Base-by-base conservation (phyloP, 1,140 invertebrate species). In the Cyclina sinensis region DNA sequence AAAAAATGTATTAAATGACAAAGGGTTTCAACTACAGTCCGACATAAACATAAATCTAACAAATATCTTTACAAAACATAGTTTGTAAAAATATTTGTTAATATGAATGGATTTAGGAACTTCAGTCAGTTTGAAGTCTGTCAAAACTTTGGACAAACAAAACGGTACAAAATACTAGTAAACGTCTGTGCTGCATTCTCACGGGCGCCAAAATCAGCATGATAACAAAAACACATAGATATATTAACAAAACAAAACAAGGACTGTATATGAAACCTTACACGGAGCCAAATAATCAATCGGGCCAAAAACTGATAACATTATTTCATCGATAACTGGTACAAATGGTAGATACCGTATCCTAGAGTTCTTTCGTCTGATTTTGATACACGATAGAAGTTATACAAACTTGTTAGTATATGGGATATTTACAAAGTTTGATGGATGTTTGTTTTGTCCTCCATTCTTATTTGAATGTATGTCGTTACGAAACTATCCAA, bases 311-410 rank as follows among this genome's bases (percentile, higher is more conserved):
- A 37, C 35, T 70, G 65, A 70, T 70, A 70, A 14, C 24, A 65
- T 65, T 35, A 70, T 70, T 70, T 37, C 65, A 70, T 70, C 37
- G 65, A 70, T 70, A 16, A 7, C 65, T 35, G 14, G 65, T 70
- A 37, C 65, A 70, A 70, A 37, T 37, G 65, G 18, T 70, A 70
- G 65, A 70, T 35, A 70, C 21, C 27, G 32, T 70, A 70, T 35
- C 65, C 32, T 35, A 16, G 1, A 37, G 65, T 70, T 70, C 65
- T 70, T 0, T 70, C 65, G 65, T 70, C 35, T 39, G 30, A 0
- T 37, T 18, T 21, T 37, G 12, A 27, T 4, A n/a, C 21, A 18
- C 4, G 62, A 27, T 14, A 27, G 21, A 32, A 37, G 4, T 7
- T 70, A 70, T 18, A 70, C 16, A 70, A 39, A 30, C 30, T 65